Evolutionary conservation across 2,113 vertebrate genomes (phyloP).

Genomic region (Sarotherodon lohbergeri): DNA sequence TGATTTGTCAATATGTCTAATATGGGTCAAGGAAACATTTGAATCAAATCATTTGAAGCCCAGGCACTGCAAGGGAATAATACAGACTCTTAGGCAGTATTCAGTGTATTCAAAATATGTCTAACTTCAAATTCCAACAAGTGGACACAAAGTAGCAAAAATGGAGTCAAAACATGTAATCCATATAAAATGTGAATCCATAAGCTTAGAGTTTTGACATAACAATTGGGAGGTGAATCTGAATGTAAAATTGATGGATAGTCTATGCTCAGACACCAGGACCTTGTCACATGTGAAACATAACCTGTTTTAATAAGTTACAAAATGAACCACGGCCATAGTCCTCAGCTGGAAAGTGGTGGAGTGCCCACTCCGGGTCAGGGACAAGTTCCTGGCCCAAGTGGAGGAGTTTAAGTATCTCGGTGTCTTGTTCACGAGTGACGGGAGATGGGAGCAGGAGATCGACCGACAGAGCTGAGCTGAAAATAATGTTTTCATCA

Average conservation of each 20-base stretch:
- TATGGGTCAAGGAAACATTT: neutral
- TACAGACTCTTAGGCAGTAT: neutral
- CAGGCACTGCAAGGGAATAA: neutral
- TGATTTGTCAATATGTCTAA: neutral
- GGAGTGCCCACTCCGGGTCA: too few relatives aligned
- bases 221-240: neutral
- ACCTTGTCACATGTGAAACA: neutral
- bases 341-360: too few relatives aligned
- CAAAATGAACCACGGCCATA: neutral
- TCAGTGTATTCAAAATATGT: neutral
- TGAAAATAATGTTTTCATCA: neutral
- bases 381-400: too few relatives aligned
- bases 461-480: too few relatives aligned
- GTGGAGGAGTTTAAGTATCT: too few relatives aligned
- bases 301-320: neutral
- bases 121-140: neutral
- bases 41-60: neutral
- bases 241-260: neutral
- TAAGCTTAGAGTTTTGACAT: neutral
- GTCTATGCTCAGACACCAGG: neutral
- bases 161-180: neutral
- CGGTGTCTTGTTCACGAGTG: too few relatives aligned
- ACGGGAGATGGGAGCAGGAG: too few relatives aligned
- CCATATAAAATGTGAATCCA: neutral
- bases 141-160: neutral